Conservation (phyloP, 1,140 invertebrate species). For the Maconellicoccus hirsutus region DNA sequence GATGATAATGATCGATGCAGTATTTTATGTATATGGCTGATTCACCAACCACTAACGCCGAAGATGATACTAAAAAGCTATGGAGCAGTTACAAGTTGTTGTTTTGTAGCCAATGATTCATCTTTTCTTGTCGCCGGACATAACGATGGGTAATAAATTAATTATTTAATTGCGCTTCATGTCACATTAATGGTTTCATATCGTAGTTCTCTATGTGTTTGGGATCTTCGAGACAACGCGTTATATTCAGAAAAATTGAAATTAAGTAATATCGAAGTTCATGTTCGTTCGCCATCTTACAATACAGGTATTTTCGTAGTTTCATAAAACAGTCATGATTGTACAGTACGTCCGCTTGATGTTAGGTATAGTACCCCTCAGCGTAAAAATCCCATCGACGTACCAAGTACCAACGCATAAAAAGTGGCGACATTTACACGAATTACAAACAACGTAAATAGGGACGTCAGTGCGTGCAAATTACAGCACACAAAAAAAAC, state of each 20-base stretch:
- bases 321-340: too few species aligned
- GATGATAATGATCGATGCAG: neutral
- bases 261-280: neutral
- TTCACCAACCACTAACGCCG: neutral
- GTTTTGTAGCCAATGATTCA: neutral
- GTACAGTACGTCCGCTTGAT: too few species aligned
- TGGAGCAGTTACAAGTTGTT: neutral
- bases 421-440: too few species aligned
- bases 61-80: neutral
- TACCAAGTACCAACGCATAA: too few species aligned
- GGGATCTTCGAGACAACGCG: neutral
- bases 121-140: neutral
- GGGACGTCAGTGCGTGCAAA: too few species aligned
- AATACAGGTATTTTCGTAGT: constrained; percentile 10
- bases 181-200: too few species aligned
- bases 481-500: too few species aligned
- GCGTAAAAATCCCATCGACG: too few species aligned
- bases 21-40: neutral
- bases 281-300: neutral
- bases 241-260: neutral
- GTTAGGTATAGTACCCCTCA: too few species aligned
- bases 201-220: neutral
- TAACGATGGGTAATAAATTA: neutral
- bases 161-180: neutral
- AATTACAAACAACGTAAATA: too few species aligned